Conservation (phyloP, 1,140 invertebrate species). For the Solenopsis fugax region DNA sequence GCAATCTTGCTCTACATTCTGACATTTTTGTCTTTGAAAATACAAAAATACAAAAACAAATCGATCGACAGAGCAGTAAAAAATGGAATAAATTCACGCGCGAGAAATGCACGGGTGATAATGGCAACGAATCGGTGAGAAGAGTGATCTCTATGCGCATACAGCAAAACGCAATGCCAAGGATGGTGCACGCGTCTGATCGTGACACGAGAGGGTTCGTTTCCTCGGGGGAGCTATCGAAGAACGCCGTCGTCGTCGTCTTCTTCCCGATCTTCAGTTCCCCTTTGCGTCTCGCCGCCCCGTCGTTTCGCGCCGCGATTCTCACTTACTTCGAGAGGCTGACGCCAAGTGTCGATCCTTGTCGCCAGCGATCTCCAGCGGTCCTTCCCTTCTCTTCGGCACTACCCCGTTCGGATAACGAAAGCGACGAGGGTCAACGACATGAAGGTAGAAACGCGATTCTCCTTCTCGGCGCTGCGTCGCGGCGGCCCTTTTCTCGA, state of each 20-base stretch:
- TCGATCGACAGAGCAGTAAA: background rate
- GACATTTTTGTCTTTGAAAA: background rate
- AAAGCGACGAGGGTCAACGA: constrained; percentile 52
- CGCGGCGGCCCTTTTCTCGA: constrained; percentile 41
- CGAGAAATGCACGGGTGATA: background rate
- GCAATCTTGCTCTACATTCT: background rate
- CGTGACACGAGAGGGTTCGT: constrained; percentile 56
- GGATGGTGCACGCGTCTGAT: constrained; percentile 33
- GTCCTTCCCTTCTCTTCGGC: background rate
- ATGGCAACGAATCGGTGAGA: background rate
- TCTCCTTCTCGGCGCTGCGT: constrained; percentile 14
- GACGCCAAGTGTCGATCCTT: constrained; percentile 41
- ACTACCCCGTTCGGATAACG: background rate
- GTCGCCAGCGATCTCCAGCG: constrained; percentile 29
- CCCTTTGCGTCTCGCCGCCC: background rate
- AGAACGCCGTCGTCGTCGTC: constrained; percentile 32
- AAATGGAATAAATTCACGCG: constrained; percentile 4
- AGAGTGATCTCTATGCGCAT: constrained; percentile 30
- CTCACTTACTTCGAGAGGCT: constrained; percentile 37
- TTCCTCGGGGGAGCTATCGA: constrained; percentile 64
- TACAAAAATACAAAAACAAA: background rate
- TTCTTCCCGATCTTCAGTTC: background rate
- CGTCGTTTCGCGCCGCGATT: constrained; percentile 26
- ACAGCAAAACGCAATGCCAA: background rate
- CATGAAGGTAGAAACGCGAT: constrained; percentile 27